Percentiles rank a stretch among this genome's conserved stretches.
Conservation (phyloP, 2,888 invertebrate genomes). For the Cantharis nigra region DNA sequence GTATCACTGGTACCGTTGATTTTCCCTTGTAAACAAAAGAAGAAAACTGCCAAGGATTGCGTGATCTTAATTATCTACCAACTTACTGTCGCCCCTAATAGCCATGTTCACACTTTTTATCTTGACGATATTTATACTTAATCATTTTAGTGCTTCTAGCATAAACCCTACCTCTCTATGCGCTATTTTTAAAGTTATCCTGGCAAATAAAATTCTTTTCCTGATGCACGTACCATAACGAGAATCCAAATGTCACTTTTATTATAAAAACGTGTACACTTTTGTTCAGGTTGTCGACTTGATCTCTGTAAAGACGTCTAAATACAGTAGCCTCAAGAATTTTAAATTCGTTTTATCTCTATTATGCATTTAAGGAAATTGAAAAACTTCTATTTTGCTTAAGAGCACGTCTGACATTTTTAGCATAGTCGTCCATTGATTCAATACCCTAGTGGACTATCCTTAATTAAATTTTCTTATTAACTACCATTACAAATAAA, state of each 20-base stretch:
- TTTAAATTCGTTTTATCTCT: background rate
- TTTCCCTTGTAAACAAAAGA: background rate
- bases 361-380: background rate
- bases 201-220: background rate
- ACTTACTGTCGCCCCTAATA: background rate
- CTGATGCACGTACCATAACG: background rate
- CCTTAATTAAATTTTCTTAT: background rate
- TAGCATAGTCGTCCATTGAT: background rate
- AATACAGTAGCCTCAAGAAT: background rate
- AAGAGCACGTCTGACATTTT: background rate
- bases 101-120: background rate
- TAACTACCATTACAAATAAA: background rate
- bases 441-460: background rate
- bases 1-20: slow-evolving; percentile 4
- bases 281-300: background rate
- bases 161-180: too few relatives aligned
- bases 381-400: background rate
- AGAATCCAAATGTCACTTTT: background rate
- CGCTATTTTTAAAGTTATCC: background rate
- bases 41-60: background rate
- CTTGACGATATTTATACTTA: background rate
- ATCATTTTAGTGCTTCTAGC: background rate
- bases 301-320: background rate
- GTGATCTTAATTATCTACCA: background rate
- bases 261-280: background rate